A percentile compares a stretch with the other conserved stretches of the same genome.
Conservation (phyloP, 2,113 vertebrate species). For the Gambusia holbrooki region DNA sequence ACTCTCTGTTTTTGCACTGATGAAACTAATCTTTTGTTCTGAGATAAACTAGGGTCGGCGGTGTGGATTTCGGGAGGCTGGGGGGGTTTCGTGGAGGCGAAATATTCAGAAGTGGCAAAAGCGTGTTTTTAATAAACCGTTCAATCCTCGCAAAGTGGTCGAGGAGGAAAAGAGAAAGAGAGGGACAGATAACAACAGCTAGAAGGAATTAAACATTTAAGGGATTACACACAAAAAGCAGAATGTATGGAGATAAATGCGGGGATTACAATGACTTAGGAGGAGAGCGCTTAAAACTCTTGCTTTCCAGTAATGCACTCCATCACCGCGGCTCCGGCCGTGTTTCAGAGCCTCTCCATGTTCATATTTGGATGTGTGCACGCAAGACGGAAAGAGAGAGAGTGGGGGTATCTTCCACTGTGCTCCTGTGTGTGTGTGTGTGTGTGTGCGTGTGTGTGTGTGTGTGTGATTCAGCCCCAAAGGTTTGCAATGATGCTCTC, state of each 20-base stretch:
- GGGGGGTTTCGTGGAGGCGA: neutral
- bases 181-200: constrained; percentile 77
- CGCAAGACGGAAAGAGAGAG: neutral
- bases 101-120: constrained; percentile 75
- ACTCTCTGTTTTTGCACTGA: constrained; percentile 50
- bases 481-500: constrained; percentile 66
- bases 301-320: constrained; percentile 83
- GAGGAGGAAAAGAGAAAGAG: constrained; percentile 14
- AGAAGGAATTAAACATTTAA: constrained; percentile 82
- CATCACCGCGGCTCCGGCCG: constrained; percentile 65
- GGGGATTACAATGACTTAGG: constrained; percentile 85
- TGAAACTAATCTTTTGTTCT: constrained; percentile 82
- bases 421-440: constrained; percentile 1
- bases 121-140: constrained; percentile 80
- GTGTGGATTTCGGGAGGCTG: constrained; percentile 13
- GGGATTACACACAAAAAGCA: constrained; percentile 82
- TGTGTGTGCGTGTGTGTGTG: constrained; percentile 48
- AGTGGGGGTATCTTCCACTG: constrained; percentile 28
- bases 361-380: constrained; percentile 29
- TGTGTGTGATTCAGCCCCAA: constrained; percentile 59
- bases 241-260: constrained; percentile 83
- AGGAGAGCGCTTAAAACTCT: constrained; percentile 80
- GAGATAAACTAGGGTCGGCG: constrained; percentile 71
- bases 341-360: constrained; percentile 21
- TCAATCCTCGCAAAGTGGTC: constrained; percentile 69